Conservation (phyloP, 2,113 vertebrate genomes). For the Pelecanoides urinatrix region DNA sequence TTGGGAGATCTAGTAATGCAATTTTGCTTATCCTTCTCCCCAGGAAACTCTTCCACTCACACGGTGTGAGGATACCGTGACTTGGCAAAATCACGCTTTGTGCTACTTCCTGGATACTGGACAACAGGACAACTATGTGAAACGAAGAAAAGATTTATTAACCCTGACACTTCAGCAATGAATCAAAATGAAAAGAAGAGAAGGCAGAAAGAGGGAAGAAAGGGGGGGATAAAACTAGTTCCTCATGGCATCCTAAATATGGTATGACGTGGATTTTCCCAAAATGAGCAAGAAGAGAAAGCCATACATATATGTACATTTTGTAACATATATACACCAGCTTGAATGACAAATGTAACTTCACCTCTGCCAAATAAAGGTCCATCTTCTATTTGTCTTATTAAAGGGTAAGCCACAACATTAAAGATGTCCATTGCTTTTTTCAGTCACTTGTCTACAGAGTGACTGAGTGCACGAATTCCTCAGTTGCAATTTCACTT, state of each 20-base stretch:
- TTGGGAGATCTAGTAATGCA: constrained; percentile 83
- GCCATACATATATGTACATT: rapidly evolving
- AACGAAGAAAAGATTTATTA: constrained; percentile 59
- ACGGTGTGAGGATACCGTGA: constrained; percentile 65
- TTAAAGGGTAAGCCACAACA: neutral
- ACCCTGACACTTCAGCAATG: neutral
- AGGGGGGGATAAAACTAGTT: neutral
- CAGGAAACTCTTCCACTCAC: constrained; percentile 76
- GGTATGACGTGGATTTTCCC: neutral
- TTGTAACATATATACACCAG: neutral
- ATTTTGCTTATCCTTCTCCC: constrained; percentile 76
- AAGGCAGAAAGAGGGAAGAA: neutral
- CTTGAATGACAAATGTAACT: neutral
- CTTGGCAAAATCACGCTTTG: constrained; percentile 56
- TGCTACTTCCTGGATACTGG: constrained; percentile 66
- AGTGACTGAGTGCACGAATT: neutral
- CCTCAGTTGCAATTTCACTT: neutral
- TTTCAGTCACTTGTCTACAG: neutral
- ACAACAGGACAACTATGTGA: constrained; percentile 56
- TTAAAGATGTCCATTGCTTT: neutral
- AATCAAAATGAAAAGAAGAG: constrained; percentile 26
- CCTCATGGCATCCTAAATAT: neutral
- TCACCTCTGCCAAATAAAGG: neutral
- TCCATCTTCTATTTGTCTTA: neutral
- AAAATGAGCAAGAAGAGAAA: neutral